Conservation (phyloP, 2,888 invertebrate genomes). For the Sthenelais limicola region DNA sequence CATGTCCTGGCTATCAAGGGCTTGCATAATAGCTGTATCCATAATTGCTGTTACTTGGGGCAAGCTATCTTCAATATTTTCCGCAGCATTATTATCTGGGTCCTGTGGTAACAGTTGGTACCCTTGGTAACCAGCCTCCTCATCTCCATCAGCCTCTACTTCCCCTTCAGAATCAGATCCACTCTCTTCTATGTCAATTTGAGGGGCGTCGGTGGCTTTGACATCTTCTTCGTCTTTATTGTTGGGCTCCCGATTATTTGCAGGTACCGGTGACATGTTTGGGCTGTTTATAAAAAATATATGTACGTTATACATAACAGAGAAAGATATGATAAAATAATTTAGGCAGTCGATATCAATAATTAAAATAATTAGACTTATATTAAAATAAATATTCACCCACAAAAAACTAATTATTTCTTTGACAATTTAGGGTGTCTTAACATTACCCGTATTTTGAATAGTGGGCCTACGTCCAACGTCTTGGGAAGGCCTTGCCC, state of each 20-base stretch:
- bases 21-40: conserved; percentile 15
- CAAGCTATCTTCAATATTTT: neutral
- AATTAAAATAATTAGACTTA: no score
- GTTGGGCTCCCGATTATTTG: conserved; percentile 9
- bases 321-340: no score
- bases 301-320: no score
- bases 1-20: conserved; percentile 19
- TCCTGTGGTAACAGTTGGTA: conserved; percentile 17
- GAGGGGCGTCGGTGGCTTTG: conserved; percentile 2
- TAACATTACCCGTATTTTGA: no score
- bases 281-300: no score
- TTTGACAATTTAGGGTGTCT: no score
- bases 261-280: conserved; percentile 25
- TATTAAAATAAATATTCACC: no score
- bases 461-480: no score
- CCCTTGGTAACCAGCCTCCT: conserved; percentile 20
- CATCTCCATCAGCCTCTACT: conserved; percentile 5
- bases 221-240: conserved; percentile 17
- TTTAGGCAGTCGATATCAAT: no score
- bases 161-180: conserved; percentile 16
- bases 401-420: no score
- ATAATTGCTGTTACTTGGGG: neutral
- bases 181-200: conserved; percentile 6
- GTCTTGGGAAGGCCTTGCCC: no score
- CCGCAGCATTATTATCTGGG: neutral